phyloP scores from a whole-genome alignment of 2,113 vertebrate genomes.

The Embiotoca jacksoni region DNA sequence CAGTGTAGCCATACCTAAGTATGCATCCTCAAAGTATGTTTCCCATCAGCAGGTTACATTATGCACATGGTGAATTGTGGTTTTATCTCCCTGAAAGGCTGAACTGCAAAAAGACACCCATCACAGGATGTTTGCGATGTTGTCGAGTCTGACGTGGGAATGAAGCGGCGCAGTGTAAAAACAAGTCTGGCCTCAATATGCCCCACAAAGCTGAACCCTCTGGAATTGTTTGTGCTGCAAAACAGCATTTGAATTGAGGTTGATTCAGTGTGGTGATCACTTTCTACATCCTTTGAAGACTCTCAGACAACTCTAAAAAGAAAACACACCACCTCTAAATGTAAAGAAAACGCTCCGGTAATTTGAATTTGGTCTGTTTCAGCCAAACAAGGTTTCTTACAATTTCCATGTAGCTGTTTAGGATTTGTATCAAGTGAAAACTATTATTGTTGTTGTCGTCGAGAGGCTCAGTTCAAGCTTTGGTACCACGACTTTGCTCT shows the following conservation, averaged over 20 bases:
- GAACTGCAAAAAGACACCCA: constrained; percentile 41
- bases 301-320: constrained; percentile 13
- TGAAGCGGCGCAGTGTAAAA: constrained; percentile 29
- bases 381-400: constrained; percentile 15
- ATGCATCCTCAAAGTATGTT: constrained; percentile 47
- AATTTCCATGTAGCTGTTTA: constrained; percentile 2
- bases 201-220: constrained; percentile 27
- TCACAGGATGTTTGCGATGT: constrained; percentile 62
- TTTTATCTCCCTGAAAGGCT: constrained; percentile 36
- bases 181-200: constrained; percentile 55
- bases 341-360: constrained; percentile 16
- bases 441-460: constrained; percentile 2
- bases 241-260: constrained; percentile 41
- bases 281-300: constrained; percentile 48
- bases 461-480: background rate
- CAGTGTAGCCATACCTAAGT: constrained; percentile 14
- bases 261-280: constrained; percentile 42
- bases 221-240: constrained; percentile 54
- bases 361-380: constrained; percentile 12
- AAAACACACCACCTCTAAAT: constrained; percentile 23
- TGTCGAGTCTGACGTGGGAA: constrained; percentile 31
- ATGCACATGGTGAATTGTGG: constrained; percentile 50
- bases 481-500: background rate
- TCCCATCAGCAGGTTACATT: constrained; percentile 58
- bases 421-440: background rate